Evolutionary conservation across 2,797 vertebrate species (phyloP), one percentile per base, ranked within the genome.

Genomic region (Orestias chungarensis): DNA sequence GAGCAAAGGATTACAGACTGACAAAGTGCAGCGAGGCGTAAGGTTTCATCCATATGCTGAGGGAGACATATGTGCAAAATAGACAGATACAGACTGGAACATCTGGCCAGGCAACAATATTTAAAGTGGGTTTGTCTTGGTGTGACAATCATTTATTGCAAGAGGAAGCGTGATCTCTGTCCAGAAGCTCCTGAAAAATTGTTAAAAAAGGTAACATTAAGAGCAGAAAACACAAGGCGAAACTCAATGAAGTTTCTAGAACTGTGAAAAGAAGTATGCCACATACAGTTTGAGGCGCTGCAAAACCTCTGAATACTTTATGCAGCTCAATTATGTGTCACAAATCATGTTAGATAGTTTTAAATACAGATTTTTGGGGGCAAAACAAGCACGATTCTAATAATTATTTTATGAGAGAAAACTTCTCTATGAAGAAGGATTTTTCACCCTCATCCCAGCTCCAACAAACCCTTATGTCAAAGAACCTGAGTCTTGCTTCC

Each of bases 111-210:
- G 73, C 79, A 85, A 75, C 78, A 84, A 59, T 20, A 33, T 33
- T 70, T 17, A 4, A 61, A 71, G 62, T 76, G 25, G 42, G 75
- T 38, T 49, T 31, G 54, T 68, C 20, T 38, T 68, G 74, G 29
- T 59, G 66, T 65, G 15, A 50, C 29, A 59, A 70, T 64, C 40
- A 54, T 25, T 78, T 11, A 50, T 71, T 75, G 68, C 82, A 66
- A 73, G 71, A 88, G 87, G 89, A 91, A 90, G 82, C 78, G 74
- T 80, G 75, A 75, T 84, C 76, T n/a, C n/a, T n/a, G n/a, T n/a
- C n/a, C n/a, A n/a, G n/a, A n/a, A n/a, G n/a, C n/a, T n/a, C n/a
- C n/a, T n/a, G n/a, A n/a, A n/a, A n/a, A n/a, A n/a, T n/a, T n/a
- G n/a, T n/a, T n/a, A n/a, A n/a, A 68, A 31, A 57, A 33, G 27